These are phyloP conservation scores for Matsumurasca onukii DNA, from an alignment of 1,140 invertebrate species.

Conservation along the genomic window DNA sequence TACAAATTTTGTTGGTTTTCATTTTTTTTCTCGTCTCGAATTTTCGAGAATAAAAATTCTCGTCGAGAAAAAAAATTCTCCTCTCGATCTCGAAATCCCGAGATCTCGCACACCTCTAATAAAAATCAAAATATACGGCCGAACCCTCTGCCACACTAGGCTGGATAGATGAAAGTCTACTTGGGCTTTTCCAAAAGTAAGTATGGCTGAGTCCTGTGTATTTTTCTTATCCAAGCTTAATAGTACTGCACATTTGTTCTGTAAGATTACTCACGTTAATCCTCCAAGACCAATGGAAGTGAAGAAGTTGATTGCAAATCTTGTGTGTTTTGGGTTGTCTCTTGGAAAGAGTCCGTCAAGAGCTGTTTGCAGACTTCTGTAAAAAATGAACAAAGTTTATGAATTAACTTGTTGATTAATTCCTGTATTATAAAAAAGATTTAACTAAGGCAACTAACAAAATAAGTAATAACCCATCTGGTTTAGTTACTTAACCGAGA, in stretches of 20 bases:
- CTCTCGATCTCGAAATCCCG: no score
- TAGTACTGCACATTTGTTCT: slow-evolving; percentile 20
- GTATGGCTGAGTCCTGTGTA: neutral
- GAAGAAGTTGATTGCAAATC: slow-evolving; percentile 99
- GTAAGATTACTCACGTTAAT: slow-evolving; percentile 82
- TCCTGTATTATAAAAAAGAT: no score
- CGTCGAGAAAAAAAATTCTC: no score
- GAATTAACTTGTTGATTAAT: no score
- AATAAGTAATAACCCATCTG: no score
- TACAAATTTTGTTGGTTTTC: no score
- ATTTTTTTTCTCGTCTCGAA: no score
- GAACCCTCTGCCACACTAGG: neutral
- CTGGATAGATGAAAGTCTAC: neutral
- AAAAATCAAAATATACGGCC: neutral
- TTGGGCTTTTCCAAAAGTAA: neutral
- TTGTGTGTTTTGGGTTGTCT: slow-evolving; percentile 94
- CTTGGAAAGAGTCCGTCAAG: slow-evolving; percentile 94
- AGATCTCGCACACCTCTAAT: neutral
- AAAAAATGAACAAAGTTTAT: slow-evolving; percentile 41
- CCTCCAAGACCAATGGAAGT: slow-evolving; percentile 97
- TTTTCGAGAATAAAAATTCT: no score
- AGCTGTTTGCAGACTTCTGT: slow-evolving; percentile 76
- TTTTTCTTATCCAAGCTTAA: slow-evolving; percentile 6
- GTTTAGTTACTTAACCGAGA: no score
- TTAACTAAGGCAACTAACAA: no score